Evolutionary conservation across 2,888 invertebrate species (phyloP), one percentile per base, ranked within the genome.

Genomic region (Troides oblongomaculatus): DNA sequence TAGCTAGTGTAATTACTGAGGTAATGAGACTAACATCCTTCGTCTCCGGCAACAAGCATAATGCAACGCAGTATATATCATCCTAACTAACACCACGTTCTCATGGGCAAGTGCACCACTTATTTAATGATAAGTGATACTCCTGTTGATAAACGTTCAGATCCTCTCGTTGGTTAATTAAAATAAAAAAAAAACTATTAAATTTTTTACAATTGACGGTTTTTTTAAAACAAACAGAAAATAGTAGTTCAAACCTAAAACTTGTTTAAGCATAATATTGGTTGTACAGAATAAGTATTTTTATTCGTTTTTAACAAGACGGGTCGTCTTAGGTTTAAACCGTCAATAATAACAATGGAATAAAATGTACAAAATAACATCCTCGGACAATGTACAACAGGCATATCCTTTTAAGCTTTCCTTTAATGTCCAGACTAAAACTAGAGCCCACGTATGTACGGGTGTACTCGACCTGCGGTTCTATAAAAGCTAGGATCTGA

Each of bases 401-500:
- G 79, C 85, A 77, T 83, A 85, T 88, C 90, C 89, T 89, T 90
- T 87, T 86, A 88, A 83, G 85, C 82, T 83, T 85, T 85, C 85
- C 82, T 84, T 79, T 80, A 75, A 79, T 81, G 80, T 87, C 87
- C 88, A 79, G 83, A 74, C 87, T 88, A 81, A 82, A 89, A 87
- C 86, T 86, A 84, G 88, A 90, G 81, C 89, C 90, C 88, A 90
- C 91, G 86, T 89, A 84, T 77, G 74, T 83, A 81, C 78, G 81
- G 76, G 72, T 78, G 69, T 89, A 87, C 87, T 83, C 81, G 76
- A 80, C 76, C 81, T 81, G 82, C 79, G 83, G 80, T 75, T 76
- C 82, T 92, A 92, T 92, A 92, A 86, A 92, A 92, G 90, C 88
- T 88, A 89, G 89, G 78, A 76, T 78, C 77, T 81, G 81, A 79